Conservation (phyloP, 1,140 invertebrate genomes). For the Platyura marginata region DNA sequence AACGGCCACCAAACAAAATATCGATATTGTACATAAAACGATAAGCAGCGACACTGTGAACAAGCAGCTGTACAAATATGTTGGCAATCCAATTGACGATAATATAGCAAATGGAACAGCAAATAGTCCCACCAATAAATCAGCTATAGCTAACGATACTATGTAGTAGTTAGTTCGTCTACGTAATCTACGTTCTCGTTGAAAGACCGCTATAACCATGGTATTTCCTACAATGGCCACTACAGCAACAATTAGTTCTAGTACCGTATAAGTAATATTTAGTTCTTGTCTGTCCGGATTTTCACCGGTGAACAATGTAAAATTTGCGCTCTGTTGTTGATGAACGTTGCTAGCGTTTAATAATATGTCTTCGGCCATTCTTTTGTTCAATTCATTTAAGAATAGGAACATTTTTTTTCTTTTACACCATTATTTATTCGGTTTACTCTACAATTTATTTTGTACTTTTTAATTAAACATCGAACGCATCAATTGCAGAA, state of each 20-base stretch:
- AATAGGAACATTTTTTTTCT: no score
- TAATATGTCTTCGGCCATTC: no score
- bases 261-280: constrained; percentile 25
- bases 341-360: no score
- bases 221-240: constrained; percentile 66
- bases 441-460: no score
- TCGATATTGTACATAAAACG: constrained; percentile 78
- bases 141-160: constrained; percentile 68
- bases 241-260: constrained; percentile 63
- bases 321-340: no score
- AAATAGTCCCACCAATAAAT: constrained; percentile 59
- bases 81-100: constrained; percentile 47
- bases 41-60: constrained; percentile 75
- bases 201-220: constrained; percentile 69
- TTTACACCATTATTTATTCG: no score
- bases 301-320: no score
- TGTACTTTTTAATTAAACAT: no score
- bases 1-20: constrained; percentile 78
- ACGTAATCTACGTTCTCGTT: constrained; percentile 51
- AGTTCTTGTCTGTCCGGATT: constrained; percentile 9
- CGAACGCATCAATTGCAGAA: no score
- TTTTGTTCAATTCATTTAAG: no score
- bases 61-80: constrained; percentile 59
- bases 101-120: constrained; percentile 75
- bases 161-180: constrained; percentile 82